Percentiles rank a stretch among this genome's conserved stretches.
phyloP scores from a whole-genome alignment of 2,888 invertebrate genomes.

The Campaea margaritaria region DNA sequence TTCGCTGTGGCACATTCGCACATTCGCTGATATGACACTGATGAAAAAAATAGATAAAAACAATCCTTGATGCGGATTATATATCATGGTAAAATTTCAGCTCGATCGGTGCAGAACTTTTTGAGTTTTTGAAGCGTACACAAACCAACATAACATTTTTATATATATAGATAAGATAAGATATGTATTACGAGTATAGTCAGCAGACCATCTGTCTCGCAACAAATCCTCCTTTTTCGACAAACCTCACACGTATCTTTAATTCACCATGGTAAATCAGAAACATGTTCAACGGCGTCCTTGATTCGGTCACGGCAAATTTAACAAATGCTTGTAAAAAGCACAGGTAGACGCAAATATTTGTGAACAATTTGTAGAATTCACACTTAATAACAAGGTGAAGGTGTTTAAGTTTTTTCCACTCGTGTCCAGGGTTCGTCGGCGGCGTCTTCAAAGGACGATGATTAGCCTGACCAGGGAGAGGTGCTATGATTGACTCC shows the following conservation, averaged over 20 bases:
- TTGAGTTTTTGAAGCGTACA: no score
- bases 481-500: conserved; percentile 73
- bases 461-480: conserved; percentile 64
- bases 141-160: no score
- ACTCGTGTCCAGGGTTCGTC: conserved; percentile 50
- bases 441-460: conserved; percentile 69
- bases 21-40: no score
- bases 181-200: no score
- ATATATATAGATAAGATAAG: no score
- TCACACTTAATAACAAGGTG: conserved; percentile 83
- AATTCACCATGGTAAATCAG: conserved; percentile 71
- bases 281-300: conserved; percentile 66
- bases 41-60: no score
- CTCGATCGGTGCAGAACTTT: no score
- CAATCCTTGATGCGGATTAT: no score
- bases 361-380: conserved; percentile 84
- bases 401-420: conserved; percentile 56
- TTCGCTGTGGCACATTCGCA: no score
- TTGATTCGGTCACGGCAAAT: conserved; percentile 77
- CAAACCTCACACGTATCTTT: conserved; percentile 48
- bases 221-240: conserved; percentile 35
- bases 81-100: no score
- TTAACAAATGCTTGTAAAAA: conserved; percentile 71
- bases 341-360: conserved; percentile 84
- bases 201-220: conserved; percentile 16